Percentiles rank a stretch among this genome's conserved stretches.
Conservation (phyloP, 2,113 vertebrate genomes). For the Aegotheles bennettii region DNA sequence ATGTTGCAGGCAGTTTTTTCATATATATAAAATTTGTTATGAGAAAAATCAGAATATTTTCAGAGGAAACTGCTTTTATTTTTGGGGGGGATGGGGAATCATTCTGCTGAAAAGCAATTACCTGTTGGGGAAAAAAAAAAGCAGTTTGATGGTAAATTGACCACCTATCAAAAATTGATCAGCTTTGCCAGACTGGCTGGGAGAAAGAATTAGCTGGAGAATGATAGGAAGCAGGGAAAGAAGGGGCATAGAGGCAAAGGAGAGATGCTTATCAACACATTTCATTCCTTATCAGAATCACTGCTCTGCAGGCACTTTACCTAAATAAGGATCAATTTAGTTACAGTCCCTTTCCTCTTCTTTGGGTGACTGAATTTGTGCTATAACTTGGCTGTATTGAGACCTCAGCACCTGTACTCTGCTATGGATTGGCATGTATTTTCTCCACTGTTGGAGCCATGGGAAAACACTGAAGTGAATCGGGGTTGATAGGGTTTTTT, state of each 20-base stretch:
- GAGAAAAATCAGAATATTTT: neutral
- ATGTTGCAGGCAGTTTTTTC: neutral
- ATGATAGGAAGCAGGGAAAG: neutral
- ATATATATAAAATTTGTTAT: neutral
- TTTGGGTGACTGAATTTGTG: neutral
- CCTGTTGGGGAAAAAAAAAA: neutral
- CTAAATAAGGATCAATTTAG: neutral
- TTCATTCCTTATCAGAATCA: neutral
- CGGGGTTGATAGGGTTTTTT: neutral
- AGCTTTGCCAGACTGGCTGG: neutral
- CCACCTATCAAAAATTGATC: slow-evolving; percentile 28
- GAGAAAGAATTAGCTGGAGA: neutral
- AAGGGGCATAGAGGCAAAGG: neutral
- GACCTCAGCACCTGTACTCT: neutral
- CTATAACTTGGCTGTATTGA: neutral
- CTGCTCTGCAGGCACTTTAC: neutral
- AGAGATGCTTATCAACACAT: neutral
- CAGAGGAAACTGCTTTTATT: neutral
- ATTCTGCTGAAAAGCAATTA: neutral
- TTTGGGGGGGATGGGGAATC: neutral
- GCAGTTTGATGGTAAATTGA: neutral
- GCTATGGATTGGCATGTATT: neutral
- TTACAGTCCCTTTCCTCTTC: neutral
- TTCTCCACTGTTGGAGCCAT: neutral
- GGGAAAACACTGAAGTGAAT: neutral